Evolutionary conservation across 30 jellyfish, hydroid and myxozoan species (phyloP).

Genomic region (Sanderia malayensis): DNA sequence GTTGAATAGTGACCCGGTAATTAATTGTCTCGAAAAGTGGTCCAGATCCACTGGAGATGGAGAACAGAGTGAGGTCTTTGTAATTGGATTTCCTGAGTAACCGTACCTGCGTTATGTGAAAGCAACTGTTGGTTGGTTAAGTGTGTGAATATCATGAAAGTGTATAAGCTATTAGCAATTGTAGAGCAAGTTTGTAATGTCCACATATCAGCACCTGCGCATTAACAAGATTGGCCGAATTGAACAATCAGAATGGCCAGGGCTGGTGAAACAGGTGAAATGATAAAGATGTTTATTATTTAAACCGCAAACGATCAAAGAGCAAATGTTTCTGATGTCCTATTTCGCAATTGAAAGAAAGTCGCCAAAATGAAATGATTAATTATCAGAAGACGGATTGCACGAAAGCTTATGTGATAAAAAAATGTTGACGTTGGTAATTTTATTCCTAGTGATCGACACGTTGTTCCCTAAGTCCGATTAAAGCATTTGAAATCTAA

Average conservation of each 20-base stretch:
- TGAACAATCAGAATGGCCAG: no score
- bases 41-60: constrained; percentile 58
- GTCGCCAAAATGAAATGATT: background rate
- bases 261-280: background rate
- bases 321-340: background rate
- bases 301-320: no score
- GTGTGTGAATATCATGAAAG: background rate
- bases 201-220: background rate
- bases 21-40: constrained; percentile 30
- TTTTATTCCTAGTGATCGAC: no score
- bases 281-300: background rate
- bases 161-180: background rate
- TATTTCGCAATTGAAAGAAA: background rate
- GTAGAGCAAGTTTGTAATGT: no score
- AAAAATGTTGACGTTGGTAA: background rate
- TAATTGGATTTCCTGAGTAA: constrained; percentile 57
- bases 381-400: background rate
- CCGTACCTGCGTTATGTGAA: constrained; percentile 16
- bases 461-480: background rate
- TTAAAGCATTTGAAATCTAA: no score
- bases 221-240: background rate
- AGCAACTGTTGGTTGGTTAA: background rate
- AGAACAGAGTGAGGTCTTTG: constrained; percentile 34
- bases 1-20: constrained; percentile 46
- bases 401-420: background rate